Conservation (phyloP, 1,140 invertebrate genomes). For the Eubasilissa regina region DNA sequence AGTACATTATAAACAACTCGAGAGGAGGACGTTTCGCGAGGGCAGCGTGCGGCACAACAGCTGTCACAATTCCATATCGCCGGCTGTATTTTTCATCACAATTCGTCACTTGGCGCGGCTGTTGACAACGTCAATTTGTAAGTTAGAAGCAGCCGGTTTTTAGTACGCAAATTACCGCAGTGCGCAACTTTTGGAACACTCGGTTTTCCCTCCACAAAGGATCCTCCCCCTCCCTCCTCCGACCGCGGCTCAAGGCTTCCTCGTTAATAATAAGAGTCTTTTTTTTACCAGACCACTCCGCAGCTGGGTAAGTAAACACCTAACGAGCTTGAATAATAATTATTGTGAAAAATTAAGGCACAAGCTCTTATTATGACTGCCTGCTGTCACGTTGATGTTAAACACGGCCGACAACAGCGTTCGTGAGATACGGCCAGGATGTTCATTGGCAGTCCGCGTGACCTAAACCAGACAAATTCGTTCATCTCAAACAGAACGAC, state of each 20-base stretch:
- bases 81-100: conserved; percentile 11
- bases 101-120: conserved; percentile 28
- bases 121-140: conserved; percentile 35
- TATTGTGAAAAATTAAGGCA: conserved; percentile 11
- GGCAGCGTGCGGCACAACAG: not conserved
- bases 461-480: no score
- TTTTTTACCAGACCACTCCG: conserved; percentile 2
- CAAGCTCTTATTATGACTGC: not conserved
- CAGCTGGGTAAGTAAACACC: conserved; percentile 1
- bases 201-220: conserved; percentile 13
- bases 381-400: no score
- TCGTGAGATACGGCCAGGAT: no score
- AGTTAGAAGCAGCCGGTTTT: conserved; percentile 29
- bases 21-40: no score
- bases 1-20: no score
- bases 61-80: not conserved
- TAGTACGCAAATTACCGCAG: conserved; percentile 25
- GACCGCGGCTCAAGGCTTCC: not conserved
- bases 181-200: conserved; percentile 23
- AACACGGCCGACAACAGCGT: no score
- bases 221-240: not conserved
- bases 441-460: no score
- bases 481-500: no score
- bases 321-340: conserved; percentile 2
- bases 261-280: conserved; percentile 29